Conservation (phyloP, 1,140 invertebrate species). For the Cataglyphis hispanica region DNA sequence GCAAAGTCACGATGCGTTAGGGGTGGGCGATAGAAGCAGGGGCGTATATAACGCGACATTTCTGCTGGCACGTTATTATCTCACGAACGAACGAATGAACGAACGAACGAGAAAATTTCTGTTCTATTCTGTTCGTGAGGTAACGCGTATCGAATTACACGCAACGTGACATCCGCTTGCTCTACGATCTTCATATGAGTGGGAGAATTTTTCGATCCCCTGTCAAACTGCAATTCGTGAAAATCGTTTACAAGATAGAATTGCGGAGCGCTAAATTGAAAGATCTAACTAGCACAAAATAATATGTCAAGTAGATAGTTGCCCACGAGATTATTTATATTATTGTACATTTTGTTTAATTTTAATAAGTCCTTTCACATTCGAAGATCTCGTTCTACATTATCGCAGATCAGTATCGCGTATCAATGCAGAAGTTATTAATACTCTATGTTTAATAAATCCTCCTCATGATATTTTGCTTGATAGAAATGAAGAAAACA, state of each 20-base stretch:
- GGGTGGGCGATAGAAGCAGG: conserved; percentile 51
- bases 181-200: not conserved
- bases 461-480: no score
- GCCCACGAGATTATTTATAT: not conserved
- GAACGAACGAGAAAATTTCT: conserved; percentile 27
- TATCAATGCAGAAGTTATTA: not conserved
- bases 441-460: not conserved
- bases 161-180: conserved; percentile 17
- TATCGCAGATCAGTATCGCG: not conserved
- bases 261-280: not conserved
- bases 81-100: not conserved
- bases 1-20: conserved; percentile 51
- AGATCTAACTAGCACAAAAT: not conserved
- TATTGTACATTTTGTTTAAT: not conserved
- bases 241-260: not conserved
- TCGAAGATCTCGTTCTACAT: not conserved
- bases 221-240: not conserved
- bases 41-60: conserved; percentile 37
- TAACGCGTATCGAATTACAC: conserved; percentile 11
- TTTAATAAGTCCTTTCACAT: not conserved
- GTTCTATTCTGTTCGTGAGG: not conserved
- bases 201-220: not conserved
- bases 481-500: not conserved
- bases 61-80: conserved; percentile 5
- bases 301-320: not conserved